Conservation (phyloP, 2,113 vertebrate genomes). For the Irena cyanogastra region DNA sequence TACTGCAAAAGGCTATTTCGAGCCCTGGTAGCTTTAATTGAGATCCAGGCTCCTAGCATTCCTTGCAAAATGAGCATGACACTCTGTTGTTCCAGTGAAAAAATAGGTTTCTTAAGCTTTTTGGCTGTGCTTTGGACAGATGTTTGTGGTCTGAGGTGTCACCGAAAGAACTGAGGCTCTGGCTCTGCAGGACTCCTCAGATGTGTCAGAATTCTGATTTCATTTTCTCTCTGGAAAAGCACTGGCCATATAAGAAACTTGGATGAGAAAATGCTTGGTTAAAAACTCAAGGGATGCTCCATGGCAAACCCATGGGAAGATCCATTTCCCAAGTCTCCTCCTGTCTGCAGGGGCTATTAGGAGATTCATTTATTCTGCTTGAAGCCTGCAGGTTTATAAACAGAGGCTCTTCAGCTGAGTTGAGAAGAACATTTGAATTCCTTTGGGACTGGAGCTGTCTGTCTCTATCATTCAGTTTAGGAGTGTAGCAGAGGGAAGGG, state of each 20-base stretch:
- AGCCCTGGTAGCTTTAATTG: background rate
- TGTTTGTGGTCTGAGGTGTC: background rate
- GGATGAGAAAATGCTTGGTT: background rate
- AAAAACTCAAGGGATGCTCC: background rate
- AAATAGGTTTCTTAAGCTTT: background rate
- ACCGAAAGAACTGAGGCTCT: background rate
- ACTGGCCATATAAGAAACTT: background rate
- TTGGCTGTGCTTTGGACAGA: background rate
- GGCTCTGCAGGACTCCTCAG: background rate
- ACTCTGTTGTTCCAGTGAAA: background rate
- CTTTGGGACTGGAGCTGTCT: conserved; percentile 16
- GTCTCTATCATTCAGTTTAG: background rate
- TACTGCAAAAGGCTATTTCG: background rate
- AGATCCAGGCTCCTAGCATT: background rate
- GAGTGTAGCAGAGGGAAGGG: background rate
- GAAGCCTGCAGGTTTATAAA: conserved; percentile 34
- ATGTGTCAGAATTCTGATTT: background rate
- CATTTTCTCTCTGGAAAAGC: background rate
- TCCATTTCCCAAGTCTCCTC: background rate
- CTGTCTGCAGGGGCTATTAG: background rate
- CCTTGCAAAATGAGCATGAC: background rate
- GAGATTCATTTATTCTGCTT: conserved; percentile 48
- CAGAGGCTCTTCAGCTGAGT: conserved; percentile 26
- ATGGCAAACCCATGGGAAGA: background rate
- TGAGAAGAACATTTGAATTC: conserved; percentile 64